Evolutionary conservation across 2,888 invertebrate species (phyloP), one percentile per base, ranked within the genome.

Genomic region (Catonia carolina): DNA sequence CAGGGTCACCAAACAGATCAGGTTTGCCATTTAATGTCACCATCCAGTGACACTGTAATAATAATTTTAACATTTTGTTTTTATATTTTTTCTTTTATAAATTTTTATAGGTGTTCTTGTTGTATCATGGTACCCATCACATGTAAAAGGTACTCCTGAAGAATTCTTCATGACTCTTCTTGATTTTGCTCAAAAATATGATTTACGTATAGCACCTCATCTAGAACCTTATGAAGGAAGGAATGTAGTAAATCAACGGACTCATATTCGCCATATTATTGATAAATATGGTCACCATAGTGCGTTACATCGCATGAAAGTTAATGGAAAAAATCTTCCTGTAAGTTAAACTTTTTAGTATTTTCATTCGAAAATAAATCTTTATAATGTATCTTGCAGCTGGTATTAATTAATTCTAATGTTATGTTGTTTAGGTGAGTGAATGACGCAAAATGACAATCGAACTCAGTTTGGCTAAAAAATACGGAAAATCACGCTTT

Each of bases 121-220:
- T 2, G 73, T 79, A 10, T 79, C 74, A 23, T 84, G 73, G 82
- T 78, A 75, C 60, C 80, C 80, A 17, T 73, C 75, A 10, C 70
- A 68, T 31, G 67, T 68, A 58, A 65, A 67, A 23, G 71, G 71
- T 66, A 73, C 74, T 23, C 69, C 74, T 1, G 74, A 74, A 55
- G 68, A 72, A 10, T 67, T 77, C 41, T 69, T 78, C 63, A 65
- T 69, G 2, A 66, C 67, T 51, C 60, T 74, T 23, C 62, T 75
- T 23, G 63, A 67, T 47, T 39, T 60, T 17, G 78, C 77, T 2
- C 73, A 74, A 6, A 70, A 71, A 49, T 73, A 75, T 63, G 74
- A 75, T 62, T 68, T 79, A 3, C 77, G 78, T 69, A 73, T 83
- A 14, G 77, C 80, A 7, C 75, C 81, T 27, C 82, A 83, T 67